Percentiles rank a stretch among this genome's conserved stretches.
These are phyloP conservation scores for Elysia crispata DNA, from an alignment of 2,888 invertebrate species.

Conservation along the genomic window DNA sequence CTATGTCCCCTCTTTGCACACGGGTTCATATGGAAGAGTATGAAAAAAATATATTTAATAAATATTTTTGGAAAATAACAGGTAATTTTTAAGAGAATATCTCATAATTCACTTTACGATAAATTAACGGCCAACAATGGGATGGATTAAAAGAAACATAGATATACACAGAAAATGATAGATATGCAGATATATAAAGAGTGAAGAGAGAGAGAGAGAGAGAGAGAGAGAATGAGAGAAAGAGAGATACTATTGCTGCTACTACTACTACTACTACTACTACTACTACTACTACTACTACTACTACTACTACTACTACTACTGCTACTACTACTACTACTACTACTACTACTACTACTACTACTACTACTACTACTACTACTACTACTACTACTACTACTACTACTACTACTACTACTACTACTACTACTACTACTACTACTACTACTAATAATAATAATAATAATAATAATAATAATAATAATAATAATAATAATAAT, in stretches of 20 bases:
- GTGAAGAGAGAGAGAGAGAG: neutral
- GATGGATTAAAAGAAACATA: too few species aligned
- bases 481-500: neutral
- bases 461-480: neutral
- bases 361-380: slow-evolving; percentile 9
- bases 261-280: slow-evolving; percentile 36
- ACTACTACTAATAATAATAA: too few species aligned
- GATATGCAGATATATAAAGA: slow-evolving; percentile 1
- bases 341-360: slow-evolving; percentile 22
- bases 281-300: slow-evolving; percentile 36
- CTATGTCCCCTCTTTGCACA: too few species aligned
- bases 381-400: slow-evolving; percentile 16
- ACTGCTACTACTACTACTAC: slow-evolving; percentile 18
- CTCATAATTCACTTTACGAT: too few species aligned
- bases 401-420: slow-evolving; percentile 18
- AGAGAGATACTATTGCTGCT: slow-evolving; percentile 20
- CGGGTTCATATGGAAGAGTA: too few species aligned
- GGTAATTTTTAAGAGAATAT: too few species aligned
- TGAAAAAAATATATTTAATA: too few species aligned
- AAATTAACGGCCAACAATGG: too few species aligned
- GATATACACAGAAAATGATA: slow-evolving; percentile 1
- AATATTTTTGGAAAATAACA: too few species aligned
- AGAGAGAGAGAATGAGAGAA: neutral
- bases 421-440: slow-evolving; percentile 14
- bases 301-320: slow-evolving; percentile 35